Percentiles rank a stretch among this genome's conserved stretches.
phyloP scores from a whole-genome alignment of 2,797 vertebrate genomes.

The Myiotriccus ornatus region DNA sequence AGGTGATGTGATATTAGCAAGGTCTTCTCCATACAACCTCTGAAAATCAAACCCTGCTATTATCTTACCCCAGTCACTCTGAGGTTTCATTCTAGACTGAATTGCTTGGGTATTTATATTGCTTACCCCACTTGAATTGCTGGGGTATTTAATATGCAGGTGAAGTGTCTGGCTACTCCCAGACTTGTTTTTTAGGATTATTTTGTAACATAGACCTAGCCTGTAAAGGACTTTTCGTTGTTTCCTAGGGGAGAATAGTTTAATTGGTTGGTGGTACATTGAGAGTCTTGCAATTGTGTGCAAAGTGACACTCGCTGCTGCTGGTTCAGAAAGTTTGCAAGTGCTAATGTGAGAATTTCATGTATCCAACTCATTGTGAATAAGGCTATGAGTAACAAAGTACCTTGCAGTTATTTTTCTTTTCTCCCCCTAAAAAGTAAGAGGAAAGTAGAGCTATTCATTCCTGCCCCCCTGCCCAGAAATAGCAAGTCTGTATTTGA shows the following conservation, averaged over 20 bases:
- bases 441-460: neutral
- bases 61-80: neutral
- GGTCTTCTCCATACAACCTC: neutral
- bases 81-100: neutral
- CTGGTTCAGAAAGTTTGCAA: neutral
- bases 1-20: neutral
- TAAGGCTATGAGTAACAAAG: neutral
- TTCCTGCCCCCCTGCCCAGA: neutral
- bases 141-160: neutral
- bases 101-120: no score
- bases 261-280: accelerated
- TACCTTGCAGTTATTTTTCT: neutral
- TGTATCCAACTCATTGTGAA: neutral
- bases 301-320: neutral
- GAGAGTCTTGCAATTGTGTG: neutral
- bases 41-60: neutral
- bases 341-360: neutral
- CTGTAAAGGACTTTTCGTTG: neutral
- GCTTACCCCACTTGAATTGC: no score
- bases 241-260: neutral
- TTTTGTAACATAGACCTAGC: neutral
- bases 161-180: neutral
- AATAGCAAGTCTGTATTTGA: neutral
- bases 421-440: neutral
- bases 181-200: neutral